Evolutionary conservation across 2,888 invertebrate species (phyloP).

Genomic region (Xylocampa areola): DNA sequence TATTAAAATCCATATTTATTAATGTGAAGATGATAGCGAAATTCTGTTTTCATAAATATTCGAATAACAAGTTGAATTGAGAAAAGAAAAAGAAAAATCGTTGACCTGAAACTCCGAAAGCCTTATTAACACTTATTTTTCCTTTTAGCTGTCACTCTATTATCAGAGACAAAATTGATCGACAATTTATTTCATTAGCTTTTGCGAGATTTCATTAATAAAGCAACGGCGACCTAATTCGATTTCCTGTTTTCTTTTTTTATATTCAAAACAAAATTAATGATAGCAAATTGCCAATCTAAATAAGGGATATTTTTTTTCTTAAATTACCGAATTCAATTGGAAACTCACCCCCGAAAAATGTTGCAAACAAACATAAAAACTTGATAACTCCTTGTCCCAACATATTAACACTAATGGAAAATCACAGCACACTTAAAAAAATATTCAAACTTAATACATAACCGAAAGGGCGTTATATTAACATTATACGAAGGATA

Average conservation of each 20-base stretch:
- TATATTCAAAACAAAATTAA: slow-evolving; percentile 46
- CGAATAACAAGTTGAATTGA: slow-evolving; percentile 24
- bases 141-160: slow-evolving; percentile 27
- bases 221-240: slow-evolving; percentile 36
- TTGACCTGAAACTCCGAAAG: slow-evolving; percentile 12
- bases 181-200: slow-evolving; percentile 48
- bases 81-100: slow-evolving; percentile 23
- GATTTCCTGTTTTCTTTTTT: slow-evolving; percentile 37
- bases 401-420: slow-evolving; percentile 70
- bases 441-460: slow-evolving; percentile 34
- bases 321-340: slow-evolving; percentile 29
- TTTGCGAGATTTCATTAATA: slow-evolving; percentile 48
- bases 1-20: no score
- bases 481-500: slow-evolving; percentile 56
- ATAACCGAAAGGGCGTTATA: slow-evolving; percentile 24
- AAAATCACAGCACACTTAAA: slow-evolving; percentile 61
- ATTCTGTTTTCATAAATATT: background rate
- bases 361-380: slow-evolving; percentile 71
- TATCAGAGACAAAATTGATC: slow-evolving; percentile 43
- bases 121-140: slow-evolving; percentile 14
- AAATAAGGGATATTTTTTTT: slow-evolving; percentile 20
- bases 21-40: slow-evolving; percentile 4
- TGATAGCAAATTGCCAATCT: slow-evolving; percentile 36
- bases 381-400: slow-evolving; percentile 68
- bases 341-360: slow-evolving; percentile 78